Evolutionary conservation across 92 coral and sea anemone genomes (phyloP).

Genomic region (Siderastrea radians): DNA sequence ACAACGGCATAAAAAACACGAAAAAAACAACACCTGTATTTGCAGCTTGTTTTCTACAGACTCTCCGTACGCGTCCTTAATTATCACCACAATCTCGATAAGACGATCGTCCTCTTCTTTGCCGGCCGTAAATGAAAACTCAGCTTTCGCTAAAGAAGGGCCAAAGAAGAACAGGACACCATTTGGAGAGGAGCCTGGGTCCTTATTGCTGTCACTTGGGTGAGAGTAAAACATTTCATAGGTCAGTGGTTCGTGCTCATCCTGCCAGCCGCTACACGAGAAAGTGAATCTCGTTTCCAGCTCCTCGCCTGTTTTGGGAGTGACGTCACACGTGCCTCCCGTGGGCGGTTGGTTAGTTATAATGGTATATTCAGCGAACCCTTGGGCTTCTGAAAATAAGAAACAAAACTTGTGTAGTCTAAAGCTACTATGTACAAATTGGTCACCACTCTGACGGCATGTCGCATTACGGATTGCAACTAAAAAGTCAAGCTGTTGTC

Average conservation of each 20-base stretch:
- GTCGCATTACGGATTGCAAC: background rate
- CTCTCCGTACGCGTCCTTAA: slow-evolving; percentile 84
- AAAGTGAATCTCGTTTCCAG: slow-evolving; percentile 72
- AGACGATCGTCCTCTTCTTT: slow-evolving; percentile 40
- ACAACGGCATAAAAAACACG: no score
- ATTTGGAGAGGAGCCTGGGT: slow-evolving; percentile 23
- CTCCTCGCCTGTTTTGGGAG: slow-evolving; percentile 72
- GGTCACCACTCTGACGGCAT: background rate
- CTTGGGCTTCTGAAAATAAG: slow-evolving; percentile 64
- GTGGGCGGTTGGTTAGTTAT: slow-evolving; percentile 82
- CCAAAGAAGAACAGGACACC: slow-evolving; percentile 74
- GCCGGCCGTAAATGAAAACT: slow-evolving; percentile 79
- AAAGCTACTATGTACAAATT: background rate
- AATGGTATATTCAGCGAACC: slow-evolving; percentile 72
- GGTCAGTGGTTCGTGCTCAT: slow-evolving; percentile 83
- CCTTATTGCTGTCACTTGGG: background rate
- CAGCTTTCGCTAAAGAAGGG: slow-evolving; percentile 60
- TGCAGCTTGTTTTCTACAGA: slow-evolving; percentile 36
- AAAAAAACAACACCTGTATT: slow-evolving; percentile 57
- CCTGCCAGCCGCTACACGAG: slow-evolving; percentile 82
- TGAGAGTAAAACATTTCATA: slow-evolving; percentile 73
- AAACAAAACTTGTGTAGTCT: background rate
- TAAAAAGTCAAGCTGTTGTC: no score
- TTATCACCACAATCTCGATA: slow-evolving; percentile 53
- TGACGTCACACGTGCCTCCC: slow-evolving; percentile 80